These are phyloP conservation scores for Pectinophora gossypiella DNA, from an alignment of 1,140 invertebrate species.

Conservation along the genomic window DNA sequence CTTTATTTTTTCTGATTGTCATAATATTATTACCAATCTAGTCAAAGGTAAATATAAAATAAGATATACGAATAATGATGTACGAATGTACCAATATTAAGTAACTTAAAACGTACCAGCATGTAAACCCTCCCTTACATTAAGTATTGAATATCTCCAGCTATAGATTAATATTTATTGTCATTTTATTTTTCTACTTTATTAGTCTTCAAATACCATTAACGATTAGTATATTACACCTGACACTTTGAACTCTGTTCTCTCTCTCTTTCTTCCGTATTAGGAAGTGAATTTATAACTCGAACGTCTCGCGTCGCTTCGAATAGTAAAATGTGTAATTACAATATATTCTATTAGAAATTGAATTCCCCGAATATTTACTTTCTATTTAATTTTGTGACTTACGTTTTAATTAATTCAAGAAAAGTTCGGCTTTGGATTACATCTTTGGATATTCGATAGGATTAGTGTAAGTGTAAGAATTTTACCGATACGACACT, in stretches of 20 bases:
- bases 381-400: slow-evolving; percentile 28
- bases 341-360: slow-evolving; percentile 22
- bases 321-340: slow-evolving; percentile 29
- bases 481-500: neutral
- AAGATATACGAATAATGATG: too few relatives aligned
- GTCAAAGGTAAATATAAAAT: too few relatives aligned
- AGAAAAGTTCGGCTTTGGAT: neutral
- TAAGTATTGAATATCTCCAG: slow-evolving; percentile 45
- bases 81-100: too few relatives aligned
- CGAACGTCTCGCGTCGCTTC: slow-evolving; percentile 31
- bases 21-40: too few relatives aligned
- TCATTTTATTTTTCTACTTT: slow-evolving; percentile 55
- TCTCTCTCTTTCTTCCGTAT: slow-evolving; percentile 34
- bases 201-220: slow-evolving; percentile 66
- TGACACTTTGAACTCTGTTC: slow-evolving; percentile 18
- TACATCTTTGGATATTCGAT: slow-evolving; percentile 7
- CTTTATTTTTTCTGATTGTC: too few relatives aligned
- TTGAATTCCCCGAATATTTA: slow-evolving; percentile 43
- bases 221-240: slow-evolving; percentile 52
- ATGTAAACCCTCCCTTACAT: slow-evolving; percentile 39
- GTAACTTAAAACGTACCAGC: too few relatives aligned
- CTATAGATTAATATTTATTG: slow-evolving; percentile 62
- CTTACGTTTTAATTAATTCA: slow-evolving; percentile 27
- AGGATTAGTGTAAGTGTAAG: slow-evolving; percentile 1
- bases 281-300: slow-evolving; percentile 60